Percentiles rank a stretch among this genome's conserved stretches.
Conservation (phyloP, 2,888 invertebrate species). For the Scaptomyza tumidula region DNA sequence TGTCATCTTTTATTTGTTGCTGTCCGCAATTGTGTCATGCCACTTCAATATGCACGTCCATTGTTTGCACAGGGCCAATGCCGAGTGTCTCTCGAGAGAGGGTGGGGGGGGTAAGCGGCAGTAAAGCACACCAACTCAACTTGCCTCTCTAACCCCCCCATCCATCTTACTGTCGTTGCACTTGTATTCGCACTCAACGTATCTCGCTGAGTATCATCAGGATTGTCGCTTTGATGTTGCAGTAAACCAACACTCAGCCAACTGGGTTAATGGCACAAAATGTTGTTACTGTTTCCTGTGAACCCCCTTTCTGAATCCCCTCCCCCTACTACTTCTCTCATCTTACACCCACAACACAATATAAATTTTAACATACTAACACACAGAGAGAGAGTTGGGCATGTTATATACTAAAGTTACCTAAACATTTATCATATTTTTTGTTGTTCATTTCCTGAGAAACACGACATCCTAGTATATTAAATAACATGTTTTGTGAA, state of each 20-base stretch:
- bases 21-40: conserved; percentile 59
- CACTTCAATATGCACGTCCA: conserved; percentile 61
- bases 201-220: conserved; percentile 57
- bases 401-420: conserved; percentile 18
- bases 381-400: conserved; percentile 14
- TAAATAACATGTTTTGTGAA: conserved; percentile 68
- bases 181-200: conserved; percentile 43
- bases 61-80: conserved; percentile 54
- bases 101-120: not conserved
- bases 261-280: conserved; percentile 73
- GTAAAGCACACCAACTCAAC: not conserved
- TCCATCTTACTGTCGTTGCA: conserved; percentile 11
- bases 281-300: conserved; percentile 31
- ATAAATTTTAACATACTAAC: conserved; percentile 32
- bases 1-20: conserved; percentile 45
- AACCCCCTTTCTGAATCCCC: not conserved
- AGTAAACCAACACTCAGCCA: conserved; percentile 54
- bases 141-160: not conserved
- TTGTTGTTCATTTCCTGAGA: conserved; percentile 25
- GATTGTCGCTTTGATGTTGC: conserved; percentile 70
- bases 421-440: conserved; percentile 57
- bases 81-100: conserved; percentile 5
- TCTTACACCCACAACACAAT: conserved; percentile 22
- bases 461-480: conserved; percentile 57
- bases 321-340: too few relatives aligned